Conservation (phyloP, 2,888 invertebrate species). For the Cephus pulcher region DNA sequence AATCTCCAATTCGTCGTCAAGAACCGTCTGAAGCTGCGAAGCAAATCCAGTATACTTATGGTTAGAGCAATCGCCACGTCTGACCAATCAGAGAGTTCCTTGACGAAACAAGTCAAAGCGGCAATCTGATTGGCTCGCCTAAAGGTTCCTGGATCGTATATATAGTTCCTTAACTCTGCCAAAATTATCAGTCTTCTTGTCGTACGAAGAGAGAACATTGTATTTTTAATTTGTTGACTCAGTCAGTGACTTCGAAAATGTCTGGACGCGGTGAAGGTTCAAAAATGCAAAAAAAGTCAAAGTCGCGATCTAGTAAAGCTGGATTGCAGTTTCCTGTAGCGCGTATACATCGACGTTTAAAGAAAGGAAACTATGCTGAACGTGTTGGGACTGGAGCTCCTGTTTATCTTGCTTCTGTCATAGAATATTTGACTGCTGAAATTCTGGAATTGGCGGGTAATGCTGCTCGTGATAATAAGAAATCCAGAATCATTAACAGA, state of each 20-base stretch:
- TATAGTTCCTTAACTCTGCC: no score
- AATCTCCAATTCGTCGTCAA: no score
- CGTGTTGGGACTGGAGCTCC: conserved; percentile 52
- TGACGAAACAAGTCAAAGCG: no score
- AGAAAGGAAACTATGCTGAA: conserved; percentile 65
- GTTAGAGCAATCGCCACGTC: no score
- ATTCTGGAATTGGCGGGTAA: conserved; percentile 68
- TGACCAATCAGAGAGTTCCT: no score
- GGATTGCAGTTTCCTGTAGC: conserved; percentile 49
- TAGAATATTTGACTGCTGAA: conserved; percentile 70
- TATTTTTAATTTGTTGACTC: not conserved
- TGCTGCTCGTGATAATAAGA: conserved; percentile 70
- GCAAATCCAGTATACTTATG: no score
- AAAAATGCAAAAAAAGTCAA: not conserved
- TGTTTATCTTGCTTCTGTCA: conserved; percentile 57
- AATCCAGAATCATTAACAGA: conserved; percentile 70
- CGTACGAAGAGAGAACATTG: not conserved
- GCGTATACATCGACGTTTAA: conserved; percentile 51
- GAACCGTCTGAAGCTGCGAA: no score
- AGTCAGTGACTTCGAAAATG: not conserved
- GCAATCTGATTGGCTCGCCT: no score
- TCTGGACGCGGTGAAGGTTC: conserved; percentile 1
- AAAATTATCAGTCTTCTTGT: not conserved
- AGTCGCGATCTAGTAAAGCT: conserved; percentile 38
- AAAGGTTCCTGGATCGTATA: no score